These are phyloP conservation scores for Neolamprologus fasciatus DNA, from an alignment of 2,113 vertebrate species.

Conservation along the genomic window DNA sequence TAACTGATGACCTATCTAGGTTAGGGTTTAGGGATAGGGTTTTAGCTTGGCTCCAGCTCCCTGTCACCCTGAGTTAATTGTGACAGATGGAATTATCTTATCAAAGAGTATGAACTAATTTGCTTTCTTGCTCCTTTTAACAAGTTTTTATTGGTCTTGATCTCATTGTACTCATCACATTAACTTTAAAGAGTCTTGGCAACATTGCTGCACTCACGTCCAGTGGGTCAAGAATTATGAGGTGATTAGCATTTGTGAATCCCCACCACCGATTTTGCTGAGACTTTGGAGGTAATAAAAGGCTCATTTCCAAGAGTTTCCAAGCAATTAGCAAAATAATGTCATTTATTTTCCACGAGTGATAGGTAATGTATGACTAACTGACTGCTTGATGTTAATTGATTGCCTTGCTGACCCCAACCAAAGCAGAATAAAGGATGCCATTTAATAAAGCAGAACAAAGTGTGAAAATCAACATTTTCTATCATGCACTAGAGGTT, in stretches of 20 bases:
- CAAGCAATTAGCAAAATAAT: not conserved
- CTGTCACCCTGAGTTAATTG: not conserved
- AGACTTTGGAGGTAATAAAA: not conserved
- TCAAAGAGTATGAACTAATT: not conserved
- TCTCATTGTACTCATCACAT: not conserved
- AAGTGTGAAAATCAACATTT: not conserved
- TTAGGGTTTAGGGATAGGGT: not conserved
- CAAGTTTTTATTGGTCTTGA: not conserved
- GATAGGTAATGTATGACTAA: not conserved
- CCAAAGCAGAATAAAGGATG: not conserved
- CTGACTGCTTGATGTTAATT: not conserved
- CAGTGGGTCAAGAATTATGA: not conserved
- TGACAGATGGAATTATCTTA: not conserved
- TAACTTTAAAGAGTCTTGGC: not conserved
- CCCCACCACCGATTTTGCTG: not conserved
- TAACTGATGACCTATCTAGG: not conserved
- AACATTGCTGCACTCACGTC: not conserved
- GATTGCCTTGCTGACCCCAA: not conserved
- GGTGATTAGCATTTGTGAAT: not conserved
- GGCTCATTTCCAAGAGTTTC: not conserved
- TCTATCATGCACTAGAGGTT: not conserved
- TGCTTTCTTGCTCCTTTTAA: not conserved
- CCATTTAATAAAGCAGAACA: not conserved
- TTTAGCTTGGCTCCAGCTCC: not conserved
- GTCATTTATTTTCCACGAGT: not conserved